Base-by-base conservation (phyloP, 2,888 invertebrate genomes). In the Melitaea athalia region DNA sequence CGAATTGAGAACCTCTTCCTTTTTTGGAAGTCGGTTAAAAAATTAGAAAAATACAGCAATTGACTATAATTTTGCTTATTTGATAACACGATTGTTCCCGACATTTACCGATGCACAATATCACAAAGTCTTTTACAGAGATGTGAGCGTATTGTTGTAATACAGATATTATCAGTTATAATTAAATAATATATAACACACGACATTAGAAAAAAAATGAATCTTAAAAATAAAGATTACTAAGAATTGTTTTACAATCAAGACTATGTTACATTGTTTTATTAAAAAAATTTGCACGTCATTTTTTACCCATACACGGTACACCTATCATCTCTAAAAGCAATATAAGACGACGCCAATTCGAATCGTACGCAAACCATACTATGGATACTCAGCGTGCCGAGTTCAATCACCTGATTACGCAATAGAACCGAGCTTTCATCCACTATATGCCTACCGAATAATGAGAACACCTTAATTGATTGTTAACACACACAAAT, bases 331-430 rank as follows among this genome's bases (percentile, higher is more conserved):
- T 8, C 8, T 57, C 57, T 42, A 38, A 57, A 33, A 38, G 15
- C 55, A 38, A 57, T 38, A 57, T 15, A 15, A n/a, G 15, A 15
- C 57, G 52, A 61, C 53, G 72, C 83, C 84, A 81, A 85, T 85
- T 85, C 79, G 85, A 82, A 85, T 85, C 82, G 86, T 85, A 84
- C 85, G 85, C 82, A 81, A 79, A 65, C 75, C 67, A 67, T 57
- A 73, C 69, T 69, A 75, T 60, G 76, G 78, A 77, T 80, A 82
- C 80, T 79, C 79, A 79, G 79, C 77, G 57, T 71, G 61, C 62
- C 50, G 78, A 77, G 87, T 87, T 87, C 87, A 86, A 79, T 78
- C 78, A 85, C 85, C 86, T 78, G 81, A 79, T 87, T 87, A 83
- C 86, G 83, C 80, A 86, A 88, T 78, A 77, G 75, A 75, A 72